A percentile compares a stretch with the other conserved stretches of the same genome.
Conservation (phyloP, 2,888 invertebrate species). For the Tipula lateralis region DNA sequence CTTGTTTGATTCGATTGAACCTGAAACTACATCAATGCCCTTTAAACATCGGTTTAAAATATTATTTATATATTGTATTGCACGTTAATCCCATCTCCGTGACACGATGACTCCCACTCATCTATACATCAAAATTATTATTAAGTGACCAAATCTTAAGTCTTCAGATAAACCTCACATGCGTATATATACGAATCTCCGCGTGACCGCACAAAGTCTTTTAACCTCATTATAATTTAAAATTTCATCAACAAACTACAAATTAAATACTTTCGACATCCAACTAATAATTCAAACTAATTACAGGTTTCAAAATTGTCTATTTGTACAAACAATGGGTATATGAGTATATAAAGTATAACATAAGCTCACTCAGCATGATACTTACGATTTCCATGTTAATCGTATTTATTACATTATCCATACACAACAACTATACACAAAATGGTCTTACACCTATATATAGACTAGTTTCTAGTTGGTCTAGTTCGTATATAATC, state of each 20-base stretch:
- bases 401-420: slow-evolving; percentile 24
- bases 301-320: not conserved
- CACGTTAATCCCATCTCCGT: no score
- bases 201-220: not conserved
- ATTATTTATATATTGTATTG: no score
- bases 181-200: not conserved
- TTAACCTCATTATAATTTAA: not conserved
- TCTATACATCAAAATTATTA: not conserved
- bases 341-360: not conserved
- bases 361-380: not conserved
- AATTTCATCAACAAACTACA: not conserved
- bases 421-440: not conserved
- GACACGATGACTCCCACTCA: not conserved
- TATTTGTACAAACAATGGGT: not conserved
- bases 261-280: not conserved
- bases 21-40: no score
- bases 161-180: not conserved
- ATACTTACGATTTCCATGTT: slow-evolving; percentile 2
- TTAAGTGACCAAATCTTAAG: not conserved
- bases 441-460: not conserved
- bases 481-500: not conserved
- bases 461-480: not conserved
- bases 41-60: no score
- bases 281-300: not conserved
- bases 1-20: no score